Conservation (phyloP, 2,888 invertebrate species). For the Aspidiotus rigidus region DNA sequence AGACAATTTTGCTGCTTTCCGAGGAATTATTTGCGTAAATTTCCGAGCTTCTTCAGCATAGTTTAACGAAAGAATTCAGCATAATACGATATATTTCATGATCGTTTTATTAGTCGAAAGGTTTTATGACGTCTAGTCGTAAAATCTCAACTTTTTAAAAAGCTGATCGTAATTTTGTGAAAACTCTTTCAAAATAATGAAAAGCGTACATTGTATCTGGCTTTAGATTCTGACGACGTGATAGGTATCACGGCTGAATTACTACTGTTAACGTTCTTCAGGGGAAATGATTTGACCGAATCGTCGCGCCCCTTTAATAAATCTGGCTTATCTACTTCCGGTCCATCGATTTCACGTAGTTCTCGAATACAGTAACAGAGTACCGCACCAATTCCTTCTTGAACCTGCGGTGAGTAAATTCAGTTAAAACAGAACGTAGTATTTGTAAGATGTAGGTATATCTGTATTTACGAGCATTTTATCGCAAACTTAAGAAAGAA, state of each 20-base stretch:
- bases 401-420: conserved; percentile 48
- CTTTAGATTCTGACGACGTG: conserved; percentile 56
- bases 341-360: conserved; percentile 71
- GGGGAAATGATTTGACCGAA: conserved; percentile 48
- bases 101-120: too few species aligned
- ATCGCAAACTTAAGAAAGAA: too few species aligned
- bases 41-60: too few species aligned
- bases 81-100: too few species aligned
- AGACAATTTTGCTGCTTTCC: too few species aligned
- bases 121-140: too few species aligned
- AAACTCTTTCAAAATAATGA: not conserved
- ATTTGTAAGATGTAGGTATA: too few species aligned
- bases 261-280: conserved; percentile 38
- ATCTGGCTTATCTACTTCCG: conserved; percentile 70
- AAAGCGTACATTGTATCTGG: conserved; percentile 65
- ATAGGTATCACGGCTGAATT: conserved; percentile 42
- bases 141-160: too few species aligned
- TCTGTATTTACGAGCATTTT: too few species aligned
- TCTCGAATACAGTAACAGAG: conserved; percentile 76
- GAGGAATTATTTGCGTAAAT: too few species aligned
- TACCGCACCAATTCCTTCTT: conserved; percentile 78
- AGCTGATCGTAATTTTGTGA: not conserved
- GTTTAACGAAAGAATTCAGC: too few species aligned
- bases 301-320: conserved; percentile 66
- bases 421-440: too few species aligned